phyloP scores from a whole-genome alignment of 2,113 vertebrate species.

The Chlamydotis undulata region DNA sequence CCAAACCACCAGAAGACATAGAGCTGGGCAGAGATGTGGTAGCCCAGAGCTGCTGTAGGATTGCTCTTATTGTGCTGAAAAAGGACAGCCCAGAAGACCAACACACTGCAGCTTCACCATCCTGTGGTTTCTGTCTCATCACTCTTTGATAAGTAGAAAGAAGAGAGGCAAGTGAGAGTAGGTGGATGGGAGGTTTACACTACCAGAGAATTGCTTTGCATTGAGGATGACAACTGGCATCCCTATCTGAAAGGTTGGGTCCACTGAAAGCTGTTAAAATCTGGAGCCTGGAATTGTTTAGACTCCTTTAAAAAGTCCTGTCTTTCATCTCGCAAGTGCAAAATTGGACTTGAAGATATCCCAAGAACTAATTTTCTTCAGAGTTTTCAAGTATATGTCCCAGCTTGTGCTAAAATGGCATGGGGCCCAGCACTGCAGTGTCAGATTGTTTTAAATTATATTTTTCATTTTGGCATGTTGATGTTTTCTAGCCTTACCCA shows the following conservation, averaged over 20 bases:
- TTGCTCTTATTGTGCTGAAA: neutral
- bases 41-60: neutral
- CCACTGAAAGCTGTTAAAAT: slow-evolving; percentile 42
- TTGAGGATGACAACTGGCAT: slow-evolving; percentile 23
- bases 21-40: neutral
- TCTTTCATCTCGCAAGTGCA: slow-evolving; percentile 40
- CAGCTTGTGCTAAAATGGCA: slow-evolving; percentile 39
- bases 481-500: slow-evolving; percentile 37
- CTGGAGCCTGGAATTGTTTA: slow-evolving; percentile 44
- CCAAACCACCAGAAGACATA: neutral
- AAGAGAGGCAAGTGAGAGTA: neutral
- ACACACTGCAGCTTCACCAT: neutral
- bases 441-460: slow-evolving; percentile 53
- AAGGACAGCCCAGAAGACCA: neutral
- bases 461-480: slow-evolving; percentile 51
- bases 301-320: slow-evolving; percentile 33
- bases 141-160: neutral
- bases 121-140: neutral
- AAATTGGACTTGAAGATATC: slow-evolving; percentile 55
- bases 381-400: neutral
- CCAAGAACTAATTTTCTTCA: slow-evolving; percentile 36
- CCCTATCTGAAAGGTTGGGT: slow-evolving; percentile 1
- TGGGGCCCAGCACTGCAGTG: slow-evolving; percentile 32
- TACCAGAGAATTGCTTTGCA: neutral
- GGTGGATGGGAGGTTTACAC: neutral